These are phyloP conservation scores for Diachasma alloeum DNA, from an alignment of 1,140 invertebrate genomes.

Conservation along the genomic window DNA sequence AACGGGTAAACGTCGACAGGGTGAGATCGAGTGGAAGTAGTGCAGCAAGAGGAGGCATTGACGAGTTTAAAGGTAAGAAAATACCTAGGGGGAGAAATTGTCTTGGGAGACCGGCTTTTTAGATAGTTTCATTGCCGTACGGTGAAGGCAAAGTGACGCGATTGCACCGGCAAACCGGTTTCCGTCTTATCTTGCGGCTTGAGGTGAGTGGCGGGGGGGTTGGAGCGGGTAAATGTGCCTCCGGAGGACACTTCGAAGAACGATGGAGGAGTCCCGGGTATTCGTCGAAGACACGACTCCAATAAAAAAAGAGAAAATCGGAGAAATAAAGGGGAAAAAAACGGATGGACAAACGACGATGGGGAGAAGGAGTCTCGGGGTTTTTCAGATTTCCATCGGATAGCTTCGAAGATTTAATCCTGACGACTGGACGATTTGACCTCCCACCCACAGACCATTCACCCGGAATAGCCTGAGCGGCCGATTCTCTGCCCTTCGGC, in stretches of 20 bases:
- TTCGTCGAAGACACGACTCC: background rate
- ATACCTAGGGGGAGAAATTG: background rate
- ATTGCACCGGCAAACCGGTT: conserved; percentile 21
- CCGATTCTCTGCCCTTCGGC: conserved; percentile 1
- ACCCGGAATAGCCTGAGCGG: background rate
- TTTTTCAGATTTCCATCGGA: conserved; percentile 27
- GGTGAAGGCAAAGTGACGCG: background rate
- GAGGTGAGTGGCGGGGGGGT: background rate
- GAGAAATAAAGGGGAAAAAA: background rate
- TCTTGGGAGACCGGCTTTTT: background rate
- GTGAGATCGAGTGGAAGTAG: conserved; percentile 7
- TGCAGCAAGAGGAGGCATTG: background rate
- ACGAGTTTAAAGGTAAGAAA: background rate
- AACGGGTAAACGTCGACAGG: conserved; percentile 15
- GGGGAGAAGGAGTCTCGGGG: background rate
- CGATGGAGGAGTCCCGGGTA: background rate
- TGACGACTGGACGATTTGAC: conserved; percentile 18
- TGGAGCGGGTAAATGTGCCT: conserved; percentile 13
- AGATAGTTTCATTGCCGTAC: background rate
- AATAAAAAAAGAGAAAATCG: background rate
- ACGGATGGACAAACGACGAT: background rate
- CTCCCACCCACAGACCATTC: background rate
- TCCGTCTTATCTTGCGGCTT: conserved; percentile 5
- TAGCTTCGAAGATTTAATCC: conserved; percentile 24
- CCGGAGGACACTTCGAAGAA: conserved; percentile 16